phyloP scores from a whole-genome alignment of 2,113 vertebrate species.

The western clawed frog (Xenopus tropicalis) region DNA sequence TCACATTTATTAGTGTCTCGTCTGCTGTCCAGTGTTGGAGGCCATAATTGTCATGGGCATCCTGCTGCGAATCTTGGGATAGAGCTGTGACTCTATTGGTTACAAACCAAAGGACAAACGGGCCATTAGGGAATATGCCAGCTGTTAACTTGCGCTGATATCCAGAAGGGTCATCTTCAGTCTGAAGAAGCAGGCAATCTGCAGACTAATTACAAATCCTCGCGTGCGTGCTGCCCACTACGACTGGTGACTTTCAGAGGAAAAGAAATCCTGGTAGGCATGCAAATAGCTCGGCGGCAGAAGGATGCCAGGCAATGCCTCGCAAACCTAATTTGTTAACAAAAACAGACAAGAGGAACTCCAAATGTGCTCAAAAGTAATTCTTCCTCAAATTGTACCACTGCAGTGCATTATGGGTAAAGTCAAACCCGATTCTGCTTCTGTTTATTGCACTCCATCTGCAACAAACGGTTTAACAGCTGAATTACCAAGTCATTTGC shows the following conservation, averaged over 20 bases:
- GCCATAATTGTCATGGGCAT: slow-evolving; percentile 25
- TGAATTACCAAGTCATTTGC: too few species aligned
- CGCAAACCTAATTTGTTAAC: slow-evolving; percentile 22
- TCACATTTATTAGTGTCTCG: slow-evolving; percentile 45
- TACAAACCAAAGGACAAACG: slow-evolving; percentile 45
- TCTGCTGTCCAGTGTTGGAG: slow-evolving; percentile 41
- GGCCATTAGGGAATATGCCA: slow-evolving; percentile 33
- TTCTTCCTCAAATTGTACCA: too few species aligned
- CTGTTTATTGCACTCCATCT: too few species aligned
- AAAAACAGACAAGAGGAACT: slow-evolving; percentile 33
- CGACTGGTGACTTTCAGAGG: slow-evolving; percentile 39
- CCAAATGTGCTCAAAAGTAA: slow-evolving; percentile 11
- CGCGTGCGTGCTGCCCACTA: background rate
- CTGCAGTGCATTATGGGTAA: too few species aligned
- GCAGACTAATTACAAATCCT: slow-evolving; percentile 39
- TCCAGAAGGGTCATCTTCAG: slow-evolving; percentile 44
- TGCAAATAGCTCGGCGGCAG: slow-evolving; percentile 18
- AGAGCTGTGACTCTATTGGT: slow-evolving; percentile 40
- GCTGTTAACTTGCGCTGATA: slow-evolving; percentile 34
- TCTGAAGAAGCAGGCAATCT: slow-evolving; percentile 42
- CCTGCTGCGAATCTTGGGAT: slow-evolving; percentile 43
- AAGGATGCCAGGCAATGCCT: slow-evolving; percentile 13
- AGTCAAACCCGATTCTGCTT: too few species aligned
- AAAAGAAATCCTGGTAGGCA: slow-evolving; percentile 17
- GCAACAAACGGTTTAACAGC: too few species aligned